Base-by-base conservation (phyloP, 92 coral and sea anemone genomes). In the Phenganax subtilis region DNA sequence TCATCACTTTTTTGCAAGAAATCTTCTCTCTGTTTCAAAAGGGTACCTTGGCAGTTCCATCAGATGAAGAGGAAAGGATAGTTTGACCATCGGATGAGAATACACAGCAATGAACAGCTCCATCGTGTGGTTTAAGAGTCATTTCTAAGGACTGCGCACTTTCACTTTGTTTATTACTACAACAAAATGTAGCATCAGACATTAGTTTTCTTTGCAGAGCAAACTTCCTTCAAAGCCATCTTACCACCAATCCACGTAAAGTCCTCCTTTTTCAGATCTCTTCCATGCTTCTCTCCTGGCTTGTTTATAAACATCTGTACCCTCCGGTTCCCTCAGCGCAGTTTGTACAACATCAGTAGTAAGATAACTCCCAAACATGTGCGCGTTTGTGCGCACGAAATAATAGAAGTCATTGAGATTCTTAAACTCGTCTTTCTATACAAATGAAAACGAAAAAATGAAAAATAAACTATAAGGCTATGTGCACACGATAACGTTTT, bases 161-260 rank as follows among this genome's bases (percentile, higher is more conserved):
- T 57, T 92, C 91, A 51, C 86, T 72, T 27, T 77, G 62, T 81
- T 88, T 88, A 77, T 89, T 89, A 64, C 97, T 91, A 66, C 10
- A 62, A 77, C 64, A 11, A 52, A 53, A 54, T 71, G 7, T 0
- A 55, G 7, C 20, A 6, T 44, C 51, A 51, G 54, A 37, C 47
- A 37, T 17, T 53, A 54, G 44, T 51, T 44, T 47, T 20, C 51
- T 9, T 10, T 55, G 28, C 57, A 54, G 16, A 14, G 27, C 3
- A 14, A n/a, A 16, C 3, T 61, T 14, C 4, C 27, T 4, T 69
- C 52, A n/a, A 37, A 37, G 47, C 47, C 14, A 51, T 69, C 94
- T 73, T 72, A 92, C 98, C 94, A 87, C 98, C 98, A 94, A 31
- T 94, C 97, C 55, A 94, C 77, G 55, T 88, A 96, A 2, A 92